phyloP scores from a whole-genome alignment of 2,888 invertebrate genomes.

The Anthrax anthrax region DNA sequence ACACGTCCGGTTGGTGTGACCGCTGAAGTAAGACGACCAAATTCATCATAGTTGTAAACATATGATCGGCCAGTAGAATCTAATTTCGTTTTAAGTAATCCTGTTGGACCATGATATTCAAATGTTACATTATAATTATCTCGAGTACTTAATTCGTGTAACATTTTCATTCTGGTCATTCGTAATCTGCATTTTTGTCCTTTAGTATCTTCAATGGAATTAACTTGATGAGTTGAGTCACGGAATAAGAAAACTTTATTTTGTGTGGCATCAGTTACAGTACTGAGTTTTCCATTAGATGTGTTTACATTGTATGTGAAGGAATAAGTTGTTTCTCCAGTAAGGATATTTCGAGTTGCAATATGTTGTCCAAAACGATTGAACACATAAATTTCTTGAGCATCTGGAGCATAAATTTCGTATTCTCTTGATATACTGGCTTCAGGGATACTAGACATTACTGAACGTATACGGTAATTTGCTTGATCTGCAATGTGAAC shows the following conservation, averaged over 20 bases:
- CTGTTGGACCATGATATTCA: conserved; percentile 83
- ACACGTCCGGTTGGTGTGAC: conserved; percentile 93
- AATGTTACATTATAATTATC: conserved; percentile 90
- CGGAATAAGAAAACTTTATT: conserved; percentile 72
- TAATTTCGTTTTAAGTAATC: conserved; percentile 72
- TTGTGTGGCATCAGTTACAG: conserved; percentile 85
- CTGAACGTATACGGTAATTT: conserved; percentile 73
- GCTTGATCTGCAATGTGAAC: conserved; percentile 94
- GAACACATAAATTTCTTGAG: conserved; percentile 88
- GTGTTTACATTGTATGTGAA: conserved; percentile 96
- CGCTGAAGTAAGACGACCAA: conserved; percentile 79
- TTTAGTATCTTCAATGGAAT: conserved; percentile 87
- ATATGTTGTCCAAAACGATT: conserved; percentile 92
- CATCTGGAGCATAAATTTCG: conserved; percentile 88
- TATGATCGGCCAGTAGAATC: conserved; percentile 83
- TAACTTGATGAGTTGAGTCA: conserved; percentile 76
- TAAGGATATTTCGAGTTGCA: conserved; percentile 86
- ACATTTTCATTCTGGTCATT: conserved; percentile 85
- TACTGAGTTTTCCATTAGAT: conserved; percentile 85
- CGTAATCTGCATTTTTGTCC: conserved; percentile 79
- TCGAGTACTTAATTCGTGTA: conserved; percentile 80
- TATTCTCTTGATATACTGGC: conserved; percentile 74
- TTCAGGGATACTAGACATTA: conserved; percentile 79
- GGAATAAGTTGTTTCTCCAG: conserved; percentile 81
- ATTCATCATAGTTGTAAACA: conserved; percentile 89